Evolutionary conservation across 2,797 vertebrate genomes (phyloP), one percentile per base, ranked within the genome.

Genomic region (Balearica regulorum): DNA sequence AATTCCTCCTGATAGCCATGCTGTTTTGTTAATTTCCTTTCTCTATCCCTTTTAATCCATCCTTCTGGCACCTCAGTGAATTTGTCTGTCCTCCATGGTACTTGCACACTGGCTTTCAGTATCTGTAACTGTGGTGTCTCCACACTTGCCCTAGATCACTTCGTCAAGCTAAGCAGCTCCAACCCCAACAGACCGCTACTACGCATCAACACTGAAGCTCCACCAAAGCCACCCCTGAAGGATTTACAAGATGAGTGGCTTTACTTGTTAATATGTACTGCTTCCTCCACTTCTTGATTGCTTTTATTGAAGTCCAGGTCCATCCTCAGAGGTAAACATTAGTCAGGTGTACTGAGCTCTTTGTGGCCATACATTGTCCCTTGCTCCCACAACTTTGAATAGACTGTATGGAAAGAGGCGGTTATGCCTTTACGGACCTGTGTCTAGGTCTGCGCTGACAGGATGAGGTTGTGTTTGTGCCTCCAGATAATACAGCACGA

Each of bases 11-110:
- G 76, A 78, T 24, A 92, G 31, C 48, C 57, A 49, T 69, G 29
- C 33, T 80, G 22, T 51, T 88, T 54, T 92, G 26, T 65, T 89
- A 46, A 66, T 94, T 94, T 95, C 53, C 44, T 95, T 93, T 82
- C 37, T 82, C 41, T 64, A 15, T 78, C 57, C 61, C 46, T 83
- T 80, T 24, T 60, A 92, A 57, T 75, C 55, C 6, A 2, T 51
- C 66, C 35, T 90, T 81, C 70, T 85, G 62, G 41, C 51, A 81
- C 65, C 39, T 39, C 39, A 57, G 54, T 76, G 80, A 65, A 33
- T 86, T 90, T 80, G 14, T 79, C 51, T 72, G 35, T 73, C 25
- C 58, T 88, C 31, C 3, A 4, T 28, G 33, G 58, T 55, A 21
- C 24, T 64, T 86, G 44, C 62, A 87, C 10, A 19, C 26, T 66